Percentiles rank a stretch among this genome's conserved stretches.
These are phyloP conservation scores for Chromis chromis DNA, from an alignment of 2,797 vertebrate species.

Conservation along the genomic window DNA sequence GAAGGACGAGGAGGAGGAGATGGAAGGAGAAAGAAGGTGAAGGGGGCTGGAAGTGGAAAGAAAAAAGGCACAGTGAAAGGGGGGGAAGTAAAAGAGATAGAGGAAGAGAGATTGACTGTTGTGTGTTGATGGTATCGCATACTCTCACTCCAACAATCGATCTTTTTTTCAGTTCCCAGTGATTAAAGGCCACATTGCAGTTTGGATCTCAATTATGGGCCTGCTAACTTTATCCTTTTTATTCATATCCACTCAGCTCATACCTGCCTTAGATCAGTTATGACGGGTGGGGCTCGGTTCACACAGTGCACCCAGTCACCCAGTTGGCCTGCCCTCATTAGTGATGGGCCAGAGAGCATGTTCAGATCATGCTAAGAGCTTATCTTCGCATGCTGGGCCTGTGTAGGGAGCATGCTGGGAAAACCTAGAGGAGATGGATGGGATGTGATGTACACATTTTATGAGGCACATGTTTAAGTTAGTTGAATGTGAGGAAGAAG, in stretches of 20 bases:
- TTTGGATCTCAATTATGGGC: conserved; percentile 22
- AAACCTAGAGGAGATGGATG: conserved; percentile 3
- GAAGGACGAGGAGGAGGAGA: conserved; percentile 17
- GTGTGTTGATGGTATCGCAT: conserved; percentile 41
- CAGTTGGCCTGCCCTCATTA: conserved; percentile 62
- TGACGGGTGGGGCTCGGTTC: background rate
- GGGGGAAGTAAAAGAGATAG: conserved; percentile 5
- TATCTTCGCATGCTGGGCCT: conserved; percentile 60
- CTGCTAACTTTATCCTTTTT: background rate
- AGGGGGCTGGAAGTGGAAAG: background rate
- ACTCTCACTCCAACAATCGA: conserved; percentile 35
- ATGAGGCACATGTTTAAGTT: conserved; percentile 22
- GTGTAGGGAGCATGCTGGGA: conserved; percentile 30
- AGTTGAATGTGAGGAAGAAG: conserved; percentile 4
- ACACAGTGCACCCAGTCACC: conserved; percentile 11
- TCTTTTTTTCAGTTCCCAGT: conserved; percentile 26
- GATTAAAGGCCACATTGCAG: conserved; percentile 27
- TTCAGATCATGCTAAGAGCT: conserved; percentile 69
- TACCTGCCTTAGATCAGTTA: background rate
- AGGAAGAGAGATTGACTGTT: conserved; percentile 28
- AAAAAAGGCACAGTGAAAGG: conserved; percentile 8
- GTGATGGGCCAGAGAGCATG: conserved; percentile 58
- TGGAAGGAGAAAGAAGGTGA: conserved; percentile 13
- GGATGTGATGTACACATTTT: conserved; percentile 29
- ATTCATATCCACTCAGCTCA: background rate